Base-by-base conservation (phyloP, 2,113 vertebrate genomes). In the Caretta caretta region DNA sequence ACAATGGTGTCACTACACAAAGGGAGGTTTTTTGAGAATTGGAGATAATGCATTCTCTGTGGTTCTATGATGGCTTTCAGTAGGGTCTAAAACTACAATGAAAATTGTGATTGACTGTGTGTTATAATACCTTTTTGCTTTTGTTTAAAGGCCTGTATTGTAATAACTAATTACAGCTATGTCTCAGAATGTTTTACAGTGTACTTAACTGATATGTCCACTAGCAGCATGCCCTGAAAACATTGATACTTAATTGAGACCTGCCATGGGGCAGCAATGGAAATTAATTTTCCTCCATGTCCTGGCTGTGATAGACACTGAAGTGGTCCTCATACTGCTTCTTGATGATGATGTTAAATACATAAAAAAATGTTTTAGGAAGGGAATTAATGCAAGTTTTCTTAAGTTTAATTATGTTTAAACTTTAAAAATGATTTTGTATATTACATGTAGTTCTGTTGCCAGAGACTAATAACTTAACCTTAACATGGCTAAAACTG, bases 401-500 rank as follows among this genome's bases (percentile, higher is more conserved):
- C 62, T 65, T 65, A 65, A 65, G 31, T 35, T 57, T 65, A 62
- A 31, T 65, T 65, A 57, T 57, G 13, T 65, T 65, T 65, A 65
- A 65, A 35, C 12, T 31, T 59, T 14, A 59, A 65, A 65, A 65
- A 65, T 65, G 51, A 4, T 14, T 85, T 4, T 29, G 25, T 69
- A 27, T 14, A 62, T 10, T 84, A 27, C 38, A 13, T 51, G 35
- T 69, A 65, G 53, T 11, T 46, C 1, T 3, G 49, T 1, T 56
- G 19, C 42, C 1, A 16, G 0, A 1, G 46, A 72, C 3, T 1
- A 38, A 4, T 69, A 84, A n/a, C 31, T 20, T 69, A 42, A 1
- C 5, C 10, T 4, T 86, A 75, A 84, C 49, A 22, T 54, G 24
- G 56, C 25, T 82, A 20, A 81, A 82, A 82, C 38, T 51, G 24